Percentiles rank a stretch among this genome's conserved stretches.
Conservation (phyloP, 2,888 invertebrate species). For the Halocaridina rubra region DNA sequence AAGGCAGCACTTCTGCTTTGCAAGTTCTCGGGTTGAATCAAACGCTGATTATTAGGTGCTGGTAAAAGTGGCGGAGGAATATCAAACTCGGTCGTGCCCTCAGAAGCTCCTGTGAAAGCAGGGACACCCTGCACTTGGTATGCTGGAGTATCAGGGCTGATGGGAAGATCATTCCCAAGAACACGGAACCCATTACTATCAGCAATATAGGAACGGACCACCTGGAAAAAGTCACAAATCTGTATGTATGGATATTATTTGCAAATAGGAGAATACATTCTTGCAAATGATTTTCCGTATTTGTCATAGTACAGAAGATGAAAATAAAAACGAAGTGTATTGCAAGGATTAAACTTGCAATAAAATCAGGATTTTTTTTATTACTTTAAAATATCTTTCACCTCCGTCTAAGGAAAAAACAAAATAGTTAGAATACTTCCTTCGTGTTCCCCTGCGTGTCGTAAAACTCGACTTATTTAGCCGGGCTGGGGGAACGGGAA, state of each 20-base stretch:
- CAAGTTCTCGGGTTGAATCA: neutral
- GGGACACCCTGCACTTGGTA: constrained; percentile 34
- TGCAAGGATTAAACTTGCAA: no score
- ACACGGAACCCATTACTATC: constrained; percentile 59
- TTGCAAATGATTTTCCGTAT: no score
- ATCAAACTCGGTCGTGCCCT: constrained; percentile 46
- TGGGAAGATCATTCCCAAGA: constrained; percentile 61
- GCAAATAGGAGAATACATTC: neutral
- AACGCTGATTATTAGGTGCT: neutral
- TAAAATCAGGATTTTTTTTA: no score
- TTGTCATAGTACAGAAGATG: neutral
- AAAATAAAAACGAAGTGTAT: neutral
- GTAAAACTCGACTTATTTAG: no score
- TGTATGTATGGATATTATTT: neutral
- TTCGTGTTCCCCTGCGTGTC: no score
- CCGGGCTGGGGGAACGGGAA: no score
- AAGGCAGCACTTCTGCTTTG: neutral
- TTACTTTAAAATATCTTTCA: no score
- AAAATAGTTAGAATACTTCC: no score
- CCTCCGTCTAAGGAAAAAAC: no score
- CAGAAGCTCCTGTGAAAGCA: constrained; percentile 55
- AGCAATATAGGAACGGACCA: constrained; percentile 62
- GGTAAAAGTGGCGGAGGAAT: constrained; percentile 31
- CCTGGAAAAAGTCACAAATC: no score
- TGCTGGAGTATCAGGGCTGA: constrained; percentile 60